phyloP scores from a whole-genome alignment of 2,888 invertebrate genomes.

The Drosophila paramelanica region DNA sequence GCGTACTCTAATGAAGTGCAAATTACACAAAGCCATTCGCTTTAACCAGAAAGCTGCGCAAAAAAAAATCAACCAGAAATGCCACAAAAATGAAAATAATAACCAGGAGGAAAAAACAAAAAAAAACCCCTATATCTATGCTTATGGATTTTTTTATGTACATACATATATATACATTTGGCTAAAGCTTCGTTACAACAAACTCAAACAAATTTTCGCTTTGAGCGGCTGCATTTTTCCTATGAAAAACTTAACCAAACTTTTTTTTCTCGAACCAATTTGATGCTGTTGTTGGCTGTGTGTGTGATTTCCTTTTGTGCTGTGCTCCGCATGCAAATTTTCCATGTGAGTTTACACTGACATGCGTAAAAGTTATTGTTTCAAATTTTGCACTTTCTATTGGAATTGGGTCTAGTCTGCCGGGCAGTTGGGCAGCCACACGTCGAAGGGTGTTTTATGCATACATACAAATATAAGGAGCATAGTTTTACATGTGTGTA shows the following conservation, averaged over 20 bases:
- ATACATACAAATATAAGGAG: neutral
- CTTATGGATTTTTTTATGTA: constrained; percentile 11
- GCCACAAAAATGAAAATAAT: constrained; percentile 5
- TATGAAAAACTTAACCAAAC: constrained; percentile 46
- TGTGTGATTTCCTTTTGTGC: constrained; percentile 16
- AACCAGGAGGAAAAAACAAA: constrained; percentile 9
- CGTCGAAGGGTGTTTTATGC: constrained; percentile 15
- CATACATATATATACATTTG: constrained; percentile 10
- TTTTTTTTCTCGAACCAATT: constrained; percentile 19
- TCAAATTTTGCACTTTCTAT: constrained; percentile 72
- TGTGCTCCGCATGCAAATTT: constrained; percentile 63
- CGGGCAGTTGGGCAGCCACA: constrained; percentile 29
- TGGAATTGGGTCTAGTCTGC: constrained; percentile 44
- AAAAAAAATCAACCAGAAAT: constrained; percentile 15
- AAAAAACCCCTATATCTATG: constrained; percentile 38
- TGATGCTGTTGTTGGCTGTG: constrained; percentile 13
- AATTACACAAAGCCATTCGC: constrained; percentile 73
- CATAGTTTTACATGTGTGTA: neutral
- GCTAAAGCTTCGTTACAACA: constrained; percentile 56
- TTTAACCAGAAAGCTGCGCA: constrained; percentile 41
- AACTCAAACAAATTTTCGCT: constrained; percentile 74
- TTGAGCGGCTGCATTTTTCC: constrained; percentile 45
- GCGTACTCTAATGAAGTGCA: constrained; percentile 59
- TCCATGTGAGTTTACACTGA: constrained; percentile 72
- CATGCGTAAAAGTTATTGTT: constrained; percentile 78